Evolutionary conservation across 2,888 invertebrate genomes (phyloP), one percentile per base, ranked within the genome.

Genomic region (Plebejus anna): DNA sequence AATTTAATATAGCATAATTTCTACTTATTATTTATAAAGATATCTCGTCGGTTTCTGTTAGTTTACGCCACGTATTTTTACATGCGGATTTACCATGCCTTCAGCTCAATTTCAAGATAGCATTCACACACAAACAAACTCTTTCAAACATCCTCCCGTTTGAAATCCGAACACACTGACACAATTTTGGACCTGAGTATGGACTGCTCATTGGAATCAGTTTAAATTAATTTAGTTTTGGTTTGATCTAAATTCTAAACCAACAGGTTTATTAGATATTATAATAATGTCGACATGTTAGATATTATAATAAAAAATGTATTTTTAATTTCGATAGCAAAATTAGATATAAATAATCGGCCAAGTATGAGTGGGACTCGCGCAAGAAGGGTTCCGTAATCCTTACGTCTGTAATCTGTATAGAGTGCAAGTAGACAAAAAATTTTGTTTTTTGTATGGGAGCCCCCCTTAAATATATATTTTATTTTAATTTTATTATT

Each of bases 71-170:
- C 9, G 9, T 42, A 7, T 42, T 47, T 47, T 47, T 42, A 22
- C 22, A 22, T 22, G 22, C 3, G 3, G 13, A 55, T 22, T 22
- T 16, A 55, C 11, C 47, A 47, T 9, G 6, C 47, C 47, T 47
- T 22, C 22, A 22, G 1, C 11, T 47, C 2, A 47, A 4, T 28
- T 61, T 28, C 72, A 47, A 22, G 11, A 13, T 51, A 47, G 72
- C 13, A 72, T 42, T 28, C 22, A 72, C 72, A 72, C 72, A 72
- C 72, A 51, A 47, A 28, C n/a, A 16, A 51, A 61, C 61, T 61
- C 28, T 61, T 59, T 59, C 1, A 11, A 28, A 61, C 11, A 61
- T 28, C 16, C 13, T 16, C 32, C 13, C 4, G 16, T 71, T 5
- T 72, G 51, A 42, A 51, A 55, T 32, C 51, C 9, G 32, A 73